phyloP scores from a whole-genome alignment of 1,140 invertebrate species.

The Dendrolimus punctatus region DNA sequence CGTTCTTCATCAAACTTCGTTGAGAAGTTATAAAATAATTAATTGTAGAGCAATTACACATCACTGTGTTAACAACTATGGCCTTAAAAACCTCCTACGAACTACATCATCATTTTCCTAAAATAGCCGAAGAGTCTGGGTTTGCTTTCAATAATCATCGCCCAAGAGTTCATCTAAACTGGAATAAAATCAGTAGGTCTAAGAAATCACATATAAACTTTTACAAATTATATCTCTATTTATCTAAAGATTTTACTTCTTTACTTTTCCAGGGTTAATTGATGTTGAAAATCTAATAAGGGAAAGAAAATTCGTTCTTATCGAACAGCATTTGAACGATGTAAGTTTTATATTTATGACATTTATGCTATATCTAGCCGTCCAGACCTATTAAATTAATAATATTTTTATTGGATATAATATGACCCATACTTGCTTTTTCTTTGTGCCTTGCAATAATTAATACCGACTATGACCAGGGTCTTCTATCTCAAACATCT shows the following conservation, averaged over 20 bases:
- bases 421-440: too few relatives aligned
- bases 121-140: conserved; percentile 77
- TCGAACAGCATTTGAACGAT: conserved; percentile 77
- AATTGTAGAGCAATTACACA: too few relatives aligned
- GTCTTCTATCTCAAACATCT: too few relatives aligned
- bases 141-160: conserved; percentile 77
- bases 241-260: conserved; percentile 5
- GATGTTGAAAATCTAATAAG: conserved; percentile 76
- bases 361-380: not conserved
- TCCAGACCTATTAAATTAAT: too few relatives aligned
- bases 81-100: conserved; percentile 72
- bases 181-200: conserved; percentile 77
- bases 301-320: conserved; percentile 75
- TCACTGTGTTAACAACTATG: conserved; percentile 25
- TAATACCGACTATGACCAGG: too few relatives aligned
- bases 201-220: not conserved
- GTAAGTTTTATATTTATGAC: conserved; percentile 39
- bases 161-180: conserved; percentile 73
- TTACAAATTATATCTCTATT: not conserved
- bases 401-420: too few relatives aligned
- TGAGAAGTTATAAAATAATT: too few relatives aligned
- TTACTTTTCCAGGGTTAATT: conserved; percentile 70
- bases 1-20: too few relatives aligned
- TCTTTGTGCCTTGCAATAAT: too few relatives aligned
- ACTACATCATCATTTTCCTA: conserved; percentile 79